Conservation (phyloP, 1,140 invertebrate species). For the Bombus confusus region DNA sequence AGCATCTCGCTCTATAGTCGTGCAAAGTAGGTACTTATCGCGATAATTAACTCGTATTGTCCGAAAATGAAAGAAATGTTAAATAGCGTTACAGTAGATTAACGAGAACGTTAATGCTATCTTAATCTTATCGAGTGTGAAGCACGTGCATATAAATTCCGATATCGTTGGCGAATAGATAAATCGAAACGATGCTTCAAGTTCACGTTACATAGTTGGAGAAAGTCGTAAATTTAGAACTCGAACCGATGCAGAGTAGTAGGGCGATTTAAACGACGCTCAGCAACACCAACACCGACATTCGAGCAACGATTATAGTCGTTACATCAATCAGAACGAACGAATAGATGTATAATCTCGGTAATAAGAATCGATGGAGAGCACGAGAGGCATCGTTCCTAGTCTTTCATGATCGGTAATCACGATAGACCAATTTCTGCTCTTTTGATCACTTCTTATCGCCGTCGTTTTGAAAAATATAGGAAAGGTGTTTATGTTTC, state of each 20-base stretch:
- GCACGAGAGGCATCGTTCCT: background rate
- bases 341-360: slow-evolving; percentile 30
- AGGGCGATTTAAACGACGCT: slow-evolving; percentile 34
- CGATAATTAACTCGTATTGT: background rate
- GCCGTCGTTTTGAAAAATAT: too few species aligned
- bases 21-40: background rate
- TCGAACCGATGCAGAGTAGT: slow-evolving; percentile 18
- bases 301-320: slow-evolving; percentile 27
- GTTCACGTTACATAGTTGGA: slow-evolving; percentile 14
- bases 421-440: background rate
- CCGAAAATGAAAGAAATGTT: background rate
- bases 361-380: background rate
- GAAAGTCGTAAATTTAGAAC: slow-evolving; percentile 52
- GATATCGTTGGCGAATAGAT: background rate
- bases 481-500: background rate
- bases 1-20: background rate
- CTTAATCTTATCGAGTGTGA: background rate
- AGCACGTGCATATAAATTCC: background rate
- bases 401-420: background rate
- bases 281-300: background rate
- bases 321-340: slow-evolving; percentile 39
- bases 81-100: background rate
- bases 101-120: background rate
- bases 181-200: slow-evolving; percentile 21
- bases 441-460: too few species aligned